phyloP scores from a whole-genome alignment of 2,797 vertebrate genomes.

The Rhinichthys osculus region DNA sequence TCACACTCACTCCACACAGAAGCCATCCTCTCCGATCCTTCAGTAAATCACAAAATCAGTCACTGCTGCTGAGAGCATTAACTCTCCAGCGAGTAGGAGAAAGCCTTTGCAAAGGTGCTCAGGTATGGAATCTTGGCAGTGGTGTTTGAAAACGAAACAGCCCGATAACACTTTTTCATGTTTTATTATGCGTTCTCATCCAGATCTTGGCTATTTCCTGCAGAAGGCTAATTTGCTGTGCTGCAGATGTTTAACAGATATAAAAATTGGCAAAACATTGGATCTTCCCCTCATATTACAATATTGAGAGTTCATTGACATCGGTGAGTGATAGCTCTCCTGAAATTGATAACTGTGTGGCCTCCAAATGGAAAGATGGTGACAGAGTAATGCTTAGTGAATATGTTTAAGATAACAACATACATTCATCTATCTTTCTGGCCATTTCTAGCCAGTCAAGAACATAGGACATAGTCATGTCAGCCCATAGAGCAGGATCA shows the following conservation, averaged over 20 bases:
- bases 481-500: slow-evolving; percentile 31
- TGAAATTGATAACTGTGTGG: slow-evolving; percentile 19
- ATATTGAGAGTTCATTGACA: slow-evolving; percentile 18
- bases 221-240: slow-evolving; percentile 32
- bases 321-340: not conserved
- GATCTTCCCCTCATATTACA: slow-evolving; percentile 24
- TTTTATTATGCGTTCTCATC: slow-evolving; percentile 26
- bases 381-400: not conserved
- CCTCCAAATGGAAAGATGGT: slow-evolving; percentile 22
- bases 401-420: slow-evolving; percentile 4
- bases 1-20: not conserved
- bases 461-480: slow-evolving; percentile 36
- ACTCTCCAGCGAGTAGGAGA: not conserved
- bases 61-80: slow-evolving; percentile 38
- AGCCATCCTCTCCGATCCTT: not conserved
- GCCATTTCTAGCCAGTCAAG: not conserved
- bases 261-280: slow-evolving; percentile 20
- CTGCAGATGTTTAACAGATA: slow-evolving; percentile 49
- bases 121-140: slow-evolving; percentile 21
- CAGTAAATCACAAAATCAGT: slow-evolving; percentile 28
- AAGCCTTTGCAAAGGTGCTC: not conserved
- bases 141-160: slow-evolving; percentile 40
- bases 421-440: slow-evolving; percentile 4
- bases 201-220: not conserved
- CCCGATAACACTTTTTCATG: slow-evolving; percentile 17